These are phyloP conservation scores for Idaea aversata DNA, from an alignment of 2,888 invertebrate species.

Conservation along the genomic window DNA sequence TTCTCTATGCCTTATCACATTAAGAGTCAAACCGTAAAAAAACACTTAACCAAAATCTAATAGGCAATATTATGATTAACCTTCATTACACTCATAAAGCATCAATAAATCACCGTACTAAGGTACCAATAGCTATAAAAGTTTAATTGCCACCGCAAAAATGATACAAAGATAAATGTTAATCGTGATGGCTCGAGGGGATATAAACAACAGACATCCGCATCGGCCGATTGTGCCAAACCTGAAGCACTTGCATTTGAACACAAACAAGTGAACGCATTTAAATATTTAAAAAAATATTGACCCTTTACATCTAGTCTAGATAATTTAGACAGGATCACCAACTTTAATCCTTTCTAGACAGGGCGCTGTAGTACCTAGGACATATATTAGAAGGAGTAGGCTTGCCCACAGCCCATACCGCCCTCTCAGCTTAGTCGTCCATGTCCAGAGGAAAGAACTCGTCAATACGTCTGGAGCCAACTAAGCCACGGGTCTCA, in stretches of 20 bases:
- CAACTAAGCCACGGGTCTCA: no score
- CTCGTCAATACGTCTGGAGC: no score
- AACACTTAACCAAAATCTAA: background rate
- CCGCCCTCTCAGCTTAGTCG: no score
- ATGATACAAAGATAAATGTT: slow-evolving; percentile 34
- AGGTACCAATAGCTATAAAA: slow-evolving; percentile 27
- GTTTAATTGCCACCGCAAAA: slow-evolving; percentile 32
- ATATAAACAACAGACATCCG: background rate
- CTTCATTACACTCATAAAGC: slow-evolving; percentile 23
- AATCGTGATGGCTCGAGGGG: slow-evolving; percentile 38
- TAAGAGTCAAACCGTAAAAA: background rate
- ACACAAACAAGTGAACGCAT: background rate
- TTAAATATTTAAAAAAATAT: no score
- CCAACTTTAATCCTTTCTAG: no score
- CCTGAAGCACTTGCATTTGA: background rate
- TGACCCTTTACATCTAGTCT: no score
- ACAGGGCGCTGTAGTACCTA: no score
- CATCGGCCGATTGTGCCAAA: background rate
- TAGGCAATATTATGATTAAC: slow-evolving; percentile 22
- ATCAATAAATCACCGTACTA: background rate
- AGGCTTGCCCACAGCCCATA: no score
- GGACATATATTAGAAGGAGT: no score
- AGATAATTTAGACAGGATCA: no score
- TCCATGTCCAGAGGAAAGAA: no score
- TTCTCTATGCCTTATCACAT: background rate